phyloP scores from a whole-genome alignment of 2,797 vertebrate genomes.

The Mormyrops boulengeri region DNA sequence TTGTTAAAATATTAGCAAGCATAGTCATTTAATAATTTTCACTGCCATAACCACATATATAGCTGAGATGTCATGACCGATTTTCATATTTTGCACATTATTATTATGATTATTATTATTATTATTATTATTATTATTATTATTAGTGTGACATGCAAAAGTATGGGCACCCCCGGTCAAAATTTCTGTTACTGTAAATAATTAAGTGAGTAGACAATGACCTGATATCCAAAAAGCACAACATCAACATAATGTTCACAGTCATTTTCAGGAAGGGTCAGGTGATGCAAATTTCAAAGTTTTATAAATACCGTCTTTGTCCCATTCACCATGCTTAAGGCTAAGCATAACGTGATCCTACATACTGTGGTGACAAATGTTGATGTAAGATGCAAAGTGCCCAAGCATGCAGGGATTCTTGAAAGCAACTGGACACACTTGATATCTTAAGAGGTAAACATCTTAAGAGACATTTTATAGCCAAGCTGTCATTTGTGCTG shows the following conservation, averaged over 20 bases:
- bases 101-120: too few species aligned
- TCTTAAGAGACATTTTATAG: neutral
- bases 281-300: neutral
- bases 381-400: neutral
- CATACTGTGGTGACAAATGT: neutral
- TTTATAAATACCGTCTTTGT: neutral
- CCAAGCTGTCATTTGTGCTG: neutral
- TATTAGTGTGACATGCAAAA: neutral
- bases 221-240: neutral
- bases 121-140: too few species aligned
- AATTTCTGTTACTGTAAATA: neutral
- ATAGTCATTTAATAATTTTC: too few species aligned
- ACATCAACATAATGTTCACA: too few species aligned
- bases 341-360: neutral
- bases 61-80: too few species aligned
- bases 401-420: neutral
- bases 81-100: too few species aligned
- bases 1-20: too few species aligned
- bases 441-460: neutral
- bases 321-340: slow-evolving; percentile 18
- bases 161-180: neutral
- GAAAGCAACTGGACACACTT: neutral
- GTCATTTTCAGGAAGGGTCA: neutral
- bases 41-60: too few species aligned
- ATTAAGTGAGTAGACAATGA: neutral